Evolutionary conservation across 2,888 invertebrate genomes (phyloP).

Genomic region (Gari tellinella): DNA sequence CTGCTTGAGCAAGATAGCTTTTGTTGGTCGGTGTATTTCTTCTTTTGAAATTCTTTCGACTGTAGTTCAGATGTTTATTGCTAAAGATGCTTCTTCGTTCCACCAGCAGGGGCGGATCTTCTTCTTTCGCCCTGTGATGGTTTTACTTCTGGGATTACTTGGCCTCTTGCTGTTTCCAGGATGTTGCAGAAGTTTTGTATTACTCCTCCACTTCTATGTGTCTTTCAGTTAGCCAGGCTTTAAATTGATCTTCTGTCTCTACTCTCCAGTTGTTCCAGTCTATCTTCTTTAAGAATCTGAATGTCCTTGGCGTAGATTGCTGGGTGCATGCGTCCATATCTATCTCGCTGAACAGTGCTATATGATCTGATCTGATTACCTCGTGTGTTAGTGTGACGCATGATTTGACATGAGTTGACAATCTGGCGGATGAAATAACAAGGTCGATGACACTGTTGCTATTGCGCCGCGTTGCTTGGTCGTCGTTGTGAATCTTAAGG

Average conservation of each 20-base stretch:
- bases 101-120: neutral
- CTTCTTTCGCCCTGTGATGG: neutral
- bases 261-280: no score
- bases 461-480: neutral
- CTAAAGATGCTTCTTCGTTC: neutral
- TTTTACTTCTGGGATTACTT: neutral
- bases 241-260: no score
- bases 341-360: neutral
- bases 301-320: neutral
- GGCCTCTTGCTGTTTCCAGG: neutral
- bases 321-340: neutral
- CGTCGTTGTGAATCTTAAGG: neutral
- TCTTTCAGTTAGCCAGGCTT: no score
- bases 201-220: no score
- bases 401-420: neutral
- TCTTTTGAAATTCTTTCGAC: neutral
- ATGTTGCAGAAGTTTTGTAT: neutral
- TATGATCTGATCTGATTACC: neutral
- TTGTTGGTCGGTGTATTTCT: neutral
- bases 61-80: neutral
- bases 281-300: neutral
- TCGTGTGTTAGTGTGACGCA: constrained; percentile 2
- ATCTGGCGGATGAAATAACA: neutral
- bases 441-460: neutral
- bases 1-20: neutral